Percentiles rank a stretch among this genome's conserved stretches.
Evolutionary conservation across 2,113 vertebrate genomes (phyloP).

Genomic region (Saguinus imperator): DNA sequence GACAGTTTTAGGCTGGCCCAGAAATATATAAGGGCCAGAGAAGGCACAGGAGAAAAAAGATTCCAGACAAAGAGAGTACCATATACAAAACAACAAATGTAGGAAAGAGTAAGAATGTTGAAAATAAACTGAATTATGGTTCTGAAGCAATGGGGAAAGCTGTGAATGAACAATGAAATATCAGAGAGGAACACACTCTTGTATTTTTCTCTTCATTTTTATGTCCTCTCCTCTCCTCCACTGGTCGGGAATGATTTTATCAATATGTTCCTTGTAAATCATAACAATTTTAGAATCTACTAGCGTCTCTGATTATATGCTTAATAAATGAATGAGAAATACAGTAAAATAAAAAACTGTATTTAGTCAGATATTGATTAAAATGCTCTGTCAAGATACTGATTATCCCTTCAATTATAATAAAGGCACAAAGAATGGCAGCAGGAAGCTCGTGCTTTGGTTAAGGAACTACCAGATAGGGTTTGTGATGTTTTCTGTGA

Average conservation of each 20-base stretch:
- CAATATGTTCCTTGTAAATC: not conserved
- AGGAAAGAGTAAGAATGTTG: not conserved
- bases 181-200: not conserved
- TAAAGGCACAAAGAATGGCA: not conserved
- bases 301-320: not conserved
- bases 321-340: not conserved
- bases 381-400: not conserved
- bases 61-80: not conserved
- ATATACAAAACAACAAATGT: not conserved
- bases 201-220: not conserved
- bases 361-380: not conserved
- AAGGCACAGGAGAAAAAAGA: not conserved
- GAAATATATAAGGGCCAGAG: not conserved
- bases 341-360: not conserved
- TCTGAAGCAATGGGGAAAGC: not conserved
- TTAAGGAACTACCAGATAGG: not conserved
- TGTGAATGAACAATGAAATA: not conserved
- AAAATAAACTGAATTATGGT: not conserved
- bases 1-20: not conserved
- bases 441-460: not conserved
- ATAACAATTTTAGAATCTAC: not conserved
- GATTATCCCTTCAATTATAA: not conserved
- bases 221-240: not conserved
- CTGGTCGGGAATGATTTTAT: not conserved
- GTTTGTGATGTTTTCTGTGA: not conserved